phyloP scores from a whole-genome alignment of 1,140 invertebrate genomes.

The Saccostrea cuccullata region DNA sequence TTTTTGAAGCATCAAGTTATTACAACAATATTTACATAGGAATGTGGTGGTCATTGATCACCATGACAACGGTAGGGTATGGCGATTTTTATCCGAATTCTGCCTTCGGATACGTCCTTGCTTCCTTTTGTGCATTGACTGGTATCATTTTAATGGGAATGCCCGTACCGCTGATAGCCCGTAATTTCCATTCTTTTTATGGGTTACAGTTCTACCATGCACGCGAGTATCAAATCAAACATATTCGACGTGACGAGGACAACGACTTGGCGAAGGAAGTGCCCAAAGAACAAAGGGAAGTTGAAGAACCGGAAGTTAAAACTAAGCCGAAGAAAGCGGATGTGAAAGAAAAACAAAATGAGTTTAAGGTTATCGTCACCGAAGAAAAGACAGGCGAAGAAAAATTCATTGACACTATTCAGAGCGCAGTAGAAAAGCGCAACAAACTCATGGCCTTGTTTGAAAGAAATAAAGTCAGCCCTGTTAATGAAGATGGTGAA shows the following conservation, averaged over 20 bases:
- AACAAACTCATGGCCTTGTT: not conserved
- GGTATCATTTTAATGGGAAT: conserved; percentile 97
- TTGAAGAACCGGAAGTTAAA: not conserved
- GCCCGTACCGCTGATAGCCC: conserved; percentile 63
- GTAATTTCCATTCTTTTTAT: conserved; percentile 66
- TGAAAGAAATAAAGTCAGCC: not conserved
- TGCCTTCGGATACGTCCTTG: conserved; percentile 91
- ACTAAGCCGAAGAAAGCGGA: not conserved
- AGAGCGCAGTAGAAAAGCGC: not conserved
- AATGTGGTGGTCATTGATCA: conserved; percentile 98
- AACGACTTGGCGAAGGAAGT: not conserved
- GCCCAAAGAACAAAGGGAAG: not conserved
- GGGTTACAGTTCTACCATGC: conserved; percentile 44
- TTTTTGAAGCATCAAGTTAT: conserved; percentile 39
- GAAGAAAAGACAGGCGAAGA: not conserved
- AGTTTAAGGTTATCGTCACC: not conserved
- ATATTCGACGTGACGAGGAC: not conserved
- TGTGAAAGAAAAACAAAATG: not conserved
- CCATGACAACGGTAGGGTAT: conserved; percentile 98
- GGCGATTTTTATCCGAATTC: conserved; percentile 75
- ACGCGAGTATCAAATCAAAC: not conserved
- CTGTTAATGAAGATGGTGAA: not conserved
- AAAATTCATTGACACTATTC: not conserved
- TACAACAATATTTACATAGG: conserved; percentile 90
- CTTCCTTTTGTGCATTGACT: conserved; percentile 94